Evolutionary conservation across 2,113 vertebrate species (phyloP).

Genomic region (Cochlearius cochlearius): DNA sequence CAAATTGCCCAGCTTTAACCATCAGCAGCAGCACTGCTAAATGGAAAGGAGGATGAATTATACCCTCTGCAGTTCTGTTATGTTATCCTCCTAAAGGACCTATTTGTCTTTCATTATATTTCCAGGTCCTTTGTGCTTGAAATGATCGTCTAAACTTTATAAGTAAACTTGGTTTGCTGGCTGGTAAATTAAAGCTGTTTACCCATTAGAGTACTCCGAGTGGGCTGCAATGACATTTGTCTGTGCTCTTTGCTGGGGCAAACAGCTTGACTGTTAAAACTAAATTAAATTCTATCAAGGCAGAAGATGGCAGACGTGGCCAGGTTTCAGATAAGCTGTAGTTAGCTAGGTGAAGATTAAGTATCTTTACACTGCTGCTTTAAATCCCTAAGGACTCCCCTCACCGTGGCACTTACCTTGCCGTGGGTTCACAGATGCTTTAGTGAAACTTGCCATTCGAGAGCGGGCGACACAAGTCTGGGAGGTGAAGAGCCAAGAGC

Average conservation of each 20-base stretch:
- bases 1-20: neutral
- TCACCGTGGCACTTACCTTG: neutral
- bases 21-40: neutral
- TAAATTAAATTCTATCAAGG: neutral
- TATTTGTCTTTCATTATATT: neutral
- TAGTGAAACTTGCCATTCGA: neutral
- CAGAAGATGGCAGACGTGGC: neutral
- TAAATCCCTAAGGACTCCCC: neutral
- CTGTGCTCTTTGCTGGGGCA: neutral
- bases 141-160: neutral
- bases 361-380: neutral
- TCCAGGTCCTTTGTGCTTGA: neutral
- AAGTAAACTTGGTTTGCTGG: neutral
- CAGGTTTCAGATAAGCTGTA: neutral
- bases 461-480: fast-evolving
- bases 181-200: neutral
- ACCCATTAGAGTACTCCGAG: neutral
- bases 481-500: neutral
- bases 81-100: neutral
- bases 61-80: neutral
- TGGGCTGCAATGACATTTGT: neutral
- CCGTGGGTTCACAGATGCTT: neutral
- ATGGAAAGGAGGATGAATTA: neutral
- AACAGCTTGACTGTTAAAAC: neutral
- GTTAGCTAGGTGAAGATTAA: neutral